Evolutionary conservation across 1,140 invertebrate species (phyloP), one percentile per base, ranked within the genome.

Genomic region (Luehdorfia chinensis): DNA sequence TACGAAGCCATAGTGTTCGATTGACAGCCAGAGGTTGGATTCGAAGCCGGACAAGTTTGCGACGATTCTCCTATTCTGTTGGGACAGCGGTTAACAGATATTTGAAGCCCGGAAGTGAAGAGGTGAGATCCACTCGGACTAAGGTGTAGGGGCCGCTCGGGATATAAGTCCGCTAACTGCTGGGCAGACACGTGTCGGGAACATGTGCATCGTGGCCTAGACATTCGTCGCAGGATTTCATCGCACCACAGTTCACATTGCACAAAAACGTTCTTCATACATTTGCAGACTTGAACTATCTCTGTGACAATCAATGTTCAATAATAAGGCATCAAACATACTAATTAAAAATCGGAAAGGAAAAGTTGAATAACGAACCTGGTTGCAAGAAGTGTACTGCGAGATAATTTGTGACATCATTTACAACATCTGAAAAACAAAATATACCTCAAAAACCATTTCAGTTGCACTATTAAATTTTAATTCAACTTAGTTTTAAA

Each of bases 201-300:
- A 32, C 80, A 80, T 4, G 66, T 70, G 50, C 76, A 80, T 41
- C 75, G 69, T 0, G 77, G 75, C 1, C 65, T 56, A 4, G 60
- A 55, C 6, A 79, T 72, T 4, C 70, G 67, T 11, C 73, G 62
- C 43, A 84, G 36, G 25, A 75, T 80, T 50, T 78, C 77, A 27
- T 83, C 75, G 43, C 71, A 75, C 75, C 76, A 77, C 27, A 84
- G 44, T 47, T 84, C 80, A 48, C 80, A 84, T 49, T 84, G 78
- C 4, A 84, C 71, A 23, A 77, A 75, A 32, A 77, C 78, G 41
- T 75, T 80, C 44, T 84, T 84, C 74, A 77, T 80, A 47, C 80
- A 84, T 36, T 80, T 83, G 65, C 78, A 84, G n/a, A 83, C 70
- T 66, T 80, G 61, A 3, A 80, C 69, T 1, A 71, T 39, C 23